Conservation (phyloP, 2,888 invertebrate species). For the Tromatobia lineatoria region DNA sequence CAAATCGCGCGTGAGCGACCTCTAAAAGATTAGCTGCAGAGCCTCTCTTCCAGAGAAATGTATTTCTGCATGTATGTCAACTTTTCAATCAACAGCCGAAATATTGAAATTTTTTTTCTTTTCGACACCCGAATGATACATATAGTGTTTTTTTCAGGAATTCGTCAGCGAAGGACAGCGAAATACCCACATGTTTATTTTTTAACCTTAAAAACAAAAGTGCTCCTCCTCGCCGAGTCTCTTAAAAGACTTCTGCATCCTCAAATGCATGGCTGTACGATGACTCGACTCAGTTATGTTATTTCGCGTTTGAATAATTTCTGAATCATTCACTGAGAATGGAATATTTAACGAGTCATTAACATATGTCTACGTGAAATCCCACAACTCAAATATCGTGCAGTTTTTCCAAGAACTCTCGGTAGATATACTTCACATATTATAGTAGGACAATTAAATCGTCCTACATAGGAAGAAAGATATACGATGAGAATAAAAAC, state of each 20-base stretch:
- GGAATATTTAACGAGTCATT: conserved; percentile 32
- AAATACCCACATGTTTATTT: conserved; percentile 33
- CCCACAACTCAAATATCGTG: conserved; percentile 34
- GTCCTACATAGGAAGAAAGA: not conserved
- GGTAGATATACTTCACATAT: not conserved
- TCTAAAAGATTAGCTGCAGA: no score
- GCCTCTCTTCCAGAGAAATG: no score
- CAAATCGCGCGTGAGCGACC: no score
- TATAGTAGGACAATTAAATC: not conserved
- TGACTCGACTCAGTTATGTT: conserved; percentile 34
- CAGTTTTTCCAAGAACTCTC: conserved; percentile 16
- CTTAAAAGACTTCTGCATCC: not conserved
- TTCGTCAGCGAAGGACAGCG: conserved; percentile 28
- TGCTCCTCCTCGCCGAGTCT: not conserved
- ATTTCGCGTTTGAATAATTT: conserved; percentile 28
- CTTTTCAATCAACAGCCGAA: no score
- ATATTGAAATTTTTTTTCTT: no score
- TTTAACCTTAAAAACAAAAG: not conserved
- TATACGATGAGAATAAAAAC: conserved; percentile 1
- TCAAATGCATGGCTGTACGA: conserved; percentile 18
- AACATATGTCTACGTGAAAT: conserved; percentile 20
- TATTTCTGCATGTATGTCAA: no score
- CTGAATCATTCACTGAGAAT: conserved; percentile 11
- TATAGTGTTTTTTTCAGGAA: conserved; percentile 5
- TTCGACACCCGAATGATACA: no score